Percentiles rank a stretch among this genome's conserved stretches.
These are phyloP conservation scores for Vesta saturnalis DNA, from an alignment of 2,888 invertebrate species.

Conservation along the genomic window DNA sequence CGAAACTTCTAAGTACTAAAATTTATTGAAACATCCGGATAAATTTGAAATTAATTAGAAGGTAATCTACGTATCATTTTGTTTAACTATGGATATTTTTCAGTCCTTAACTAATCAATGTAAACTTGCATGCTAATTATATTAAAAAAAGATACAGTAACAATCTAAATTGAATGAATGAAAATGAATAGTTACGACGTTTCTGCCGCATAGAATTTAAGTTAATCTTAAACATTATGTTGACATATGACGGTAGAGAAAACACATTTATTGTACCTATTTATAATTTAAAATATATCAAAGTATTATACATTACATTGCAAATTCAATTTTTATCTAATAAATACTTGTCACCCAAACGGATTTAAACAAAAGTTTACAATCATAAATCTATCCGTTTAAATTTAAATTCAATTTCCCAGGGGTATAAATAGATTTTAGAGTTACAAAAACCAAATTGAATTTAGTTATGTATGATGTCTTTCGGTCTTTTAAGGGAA, in stretches of 20 bases:
- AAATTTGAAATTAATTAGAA: not conserved
- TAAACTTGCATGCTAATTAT: too few relatives aligned
- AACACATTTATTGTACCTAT: too few relatives aligned
- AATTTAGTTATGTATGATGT: constrained; percentile 26
- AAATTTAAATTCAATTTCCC: constrained; percentile 29
- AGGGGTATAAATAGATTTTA: constrained; percentile 23
- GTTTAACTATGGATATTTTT: not conserved
- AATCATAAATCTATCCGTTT: constrained; percentile 26
- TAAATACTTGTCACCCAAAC: constrained; percentile 11
- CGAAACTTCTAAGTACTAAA: not conserved
- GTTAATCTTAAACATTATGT: too few relatives aligned
- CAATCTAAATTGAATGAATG: too few relatives aligned
- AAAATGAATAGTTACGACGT: too few relatives aligned
- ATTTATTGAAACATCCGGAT: not conserved
- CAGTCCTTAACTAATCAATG: too few relatives aligned
- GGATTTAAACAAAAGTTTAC: constrained; percentile 25
- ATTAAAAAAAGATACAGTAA: too few relatives aligned
- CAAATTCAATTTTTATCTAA: not conserved
- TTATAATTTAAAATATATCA: too few relatives aligned
- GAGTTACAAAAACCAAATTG: constrained; percentile 24
- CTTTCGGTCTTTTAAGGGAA: constrained; percentile 15
- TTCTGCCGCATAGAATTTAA: too few relatives aligned
- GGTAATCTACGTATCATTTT: not conserved
- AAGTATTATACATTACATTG: too few relatives aligned
- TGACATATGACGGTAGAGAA: too few relatives aligned